Evolutionary conservation across 2,888 invertebrate genomes (phyloP).

Genomic region (Mystacides longicornis): DNA sequence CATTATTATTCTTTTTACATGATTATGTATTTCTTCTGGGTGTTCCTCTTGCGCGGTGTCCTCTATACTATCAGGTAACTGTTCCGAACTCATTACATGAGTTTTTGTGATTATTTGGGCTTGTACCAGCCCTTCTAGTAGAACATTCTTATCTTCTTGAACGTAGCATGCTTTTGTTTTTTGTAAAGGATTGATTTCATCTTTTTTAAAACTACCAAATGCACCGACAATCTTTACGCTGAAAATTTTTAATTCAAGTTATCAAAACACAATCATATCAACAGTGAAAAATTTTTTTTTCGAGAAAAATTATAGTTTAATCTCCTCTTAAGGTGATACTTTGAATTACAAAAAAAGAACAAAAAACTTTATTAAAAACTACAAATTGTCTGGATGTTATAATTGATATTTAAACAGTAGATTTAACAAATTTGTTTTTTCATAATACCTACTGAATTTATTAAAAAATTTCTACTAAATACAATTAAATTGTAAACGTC

Average conservation of each 20-base stretch:
- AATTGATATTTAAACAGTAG: too few relatives aligned
- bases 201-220: conserved; percentile 38
- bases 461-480: too few relatives aligned
- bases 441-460: too few relatives aligned
- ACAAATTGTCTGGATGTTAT: too few relatives aligned
- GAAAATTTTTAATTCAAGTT: conserved; percentile 31
- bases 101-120: conserved; percentile 78
- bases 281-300: too few relatives aligned
- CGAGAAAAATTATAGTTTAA: too few relatives aligned
- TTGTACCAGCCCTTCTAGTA: conserved; percentile 67
- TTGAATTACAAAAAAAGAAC: too few relatives aligned
- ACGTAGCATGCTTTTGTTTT: conserved; percentile 53
- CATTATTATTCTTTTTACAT: conserved; percentile 56
- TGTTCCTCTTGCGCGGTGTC: conserved; percentile 42
- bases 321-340: too few relatives aligned
- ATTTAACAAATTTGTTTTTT: too few relatives aligned
- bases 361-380: too few relatives aligned
- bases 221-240: conserved; percentile 43
- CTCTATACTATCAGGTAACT: conserved; percentile 55
- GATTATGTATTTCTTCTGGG: conserved; percentile 46
- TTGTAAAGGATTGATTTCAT: conserved; percentile 59
- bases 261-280: too few relatives aligned
- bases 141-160: conserved; percentile 53
- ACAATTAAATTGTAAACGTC: too few relatives aligned
- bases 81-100: conserved; percentile 49